A percentile compares a stretch with the other conserved stretches of the same genome.
Conservation (phyloP, 2,888 invertebrate genomes). For the Dryadula phaetusa region DNA sequence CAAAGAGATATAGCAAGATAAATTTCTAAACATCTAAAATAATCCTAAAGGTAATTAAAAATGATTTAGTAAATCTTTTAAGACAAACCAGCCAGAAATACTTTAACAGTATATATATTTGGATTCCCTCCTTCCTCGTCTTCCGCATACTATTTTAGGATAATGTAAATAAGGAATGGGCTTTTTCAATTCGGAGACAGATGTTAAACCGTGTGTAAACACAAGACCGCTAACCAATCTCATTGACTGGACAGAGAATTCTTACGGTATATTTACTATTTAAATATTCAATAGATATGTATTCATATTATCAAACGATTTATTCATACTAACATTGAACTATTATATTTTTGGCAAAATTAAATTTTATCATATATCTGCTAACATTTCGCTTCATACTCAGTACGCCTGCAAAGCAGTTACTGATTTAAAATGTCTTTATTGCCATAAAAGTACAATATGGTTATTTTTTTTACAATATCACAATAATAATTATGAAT, state of each 20-base stretch:
- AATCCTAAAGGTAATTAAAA: not conserved
- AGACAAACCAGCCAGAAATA: not conserved
- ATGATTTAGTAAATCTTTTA: constrained; percentile 4
- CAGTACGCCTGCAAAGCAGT: too few species aligned
- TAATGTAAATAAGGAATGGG: constrained; percentile 51
- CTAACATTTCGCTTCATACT: too few species aligned
- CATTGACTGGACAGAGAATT: constrained; percentile 18
- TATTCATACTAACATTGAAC: not conserved
- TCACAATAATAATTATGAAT: too few species aligned
- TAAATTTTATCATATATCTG: too few species aligned
- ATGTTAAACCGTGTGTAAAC: constrained; percentile 42
- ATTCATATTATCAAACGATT: not conserved
- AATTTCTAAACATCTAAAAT: not conserved
- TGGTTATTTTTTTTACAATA: too few species aligned
- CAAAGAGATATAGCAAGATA: not conserved
- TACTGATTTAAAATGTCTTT: too few species aligned
- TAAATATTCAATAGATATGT: not conserved
- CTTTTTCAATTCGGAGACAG: constrained; percentile 43
- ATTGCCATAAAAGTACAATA: too few species aligned
- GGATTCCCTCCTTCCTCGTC: constrained; percentile 34
- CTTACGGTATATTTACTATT: constrained; percentile 20
- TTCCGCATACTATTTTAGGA: constrained; percentile 57
- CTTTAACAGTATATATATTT: constrained; percentile 23
- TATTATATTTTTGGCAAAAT: not conserved
- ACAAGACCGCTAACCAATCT: constrained; percentile 35